A percentile compares a stretch with the other conserved stretches of the same genome.
These are phyloP conservation scores for Xenopus petersii DNA, from an alignment of 2,797 vertebrate species.

Conservation along the genomic window DNA sequence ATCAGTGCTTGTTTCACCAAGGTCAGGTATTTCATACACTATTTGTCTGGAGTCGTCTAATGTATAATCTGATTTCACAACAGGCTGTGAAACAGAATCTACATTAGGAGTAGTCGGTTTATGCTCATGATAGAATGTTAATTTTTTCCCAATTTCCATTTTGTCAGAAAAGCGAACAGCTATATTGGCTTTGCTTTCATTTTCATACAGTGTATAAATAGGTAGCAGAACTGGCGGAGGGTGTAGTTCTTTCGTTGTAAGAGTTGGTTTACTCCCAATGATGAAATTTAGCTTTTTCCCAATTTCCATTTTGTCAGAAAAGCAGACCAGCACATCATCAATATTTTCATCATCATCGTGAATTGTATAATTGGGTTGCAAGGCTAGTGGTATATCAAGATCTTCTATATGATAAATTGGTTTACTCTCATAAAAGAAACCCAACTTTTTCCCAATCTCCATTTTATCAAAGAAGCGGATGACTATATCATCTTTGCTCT, in stretches of 20 bases:
- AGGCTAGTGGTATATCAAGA: background rate
- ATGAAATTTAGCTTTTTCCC: background rate
- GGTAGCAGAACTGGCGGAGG: background rate
- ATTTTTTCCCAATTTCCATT: background rate
- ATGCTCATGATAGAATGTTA: background rate
- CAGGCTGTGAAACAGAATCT: background rate
- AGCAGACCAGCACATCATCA: background rate
- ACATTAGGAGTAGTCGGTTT: background rate
- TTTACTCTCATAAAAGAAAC: background rate
- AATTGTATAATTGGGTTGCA: background rate
- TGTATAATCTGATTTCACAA: background rate
- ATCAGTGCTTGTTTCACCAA: slow-evolving; percentile 19
- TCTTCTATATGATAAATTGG: background rate
- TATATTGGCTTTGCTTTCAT: background rate
- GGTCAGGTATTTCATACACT: background rate
- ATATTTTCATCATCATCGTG: background rate
- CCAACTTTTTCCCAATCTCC: background rate
- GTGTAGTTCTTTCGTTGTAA: background rate
- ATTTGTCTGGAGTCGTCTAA: background rate
- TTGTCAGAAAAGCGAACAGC: background rate
- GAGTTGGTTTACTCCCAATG: background rate
- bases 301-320: background rate
- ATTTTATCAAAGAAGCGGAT: background rate
- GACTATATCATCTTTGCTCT: background rate
- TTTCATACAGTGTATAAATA: background rate